A percentile compares a stretch with the other conserved stretches of the same genome.
Conservation (phyloP, 53 echinoderm and acorn worm genomes). For the Apostichopus leukothele region DNA sequence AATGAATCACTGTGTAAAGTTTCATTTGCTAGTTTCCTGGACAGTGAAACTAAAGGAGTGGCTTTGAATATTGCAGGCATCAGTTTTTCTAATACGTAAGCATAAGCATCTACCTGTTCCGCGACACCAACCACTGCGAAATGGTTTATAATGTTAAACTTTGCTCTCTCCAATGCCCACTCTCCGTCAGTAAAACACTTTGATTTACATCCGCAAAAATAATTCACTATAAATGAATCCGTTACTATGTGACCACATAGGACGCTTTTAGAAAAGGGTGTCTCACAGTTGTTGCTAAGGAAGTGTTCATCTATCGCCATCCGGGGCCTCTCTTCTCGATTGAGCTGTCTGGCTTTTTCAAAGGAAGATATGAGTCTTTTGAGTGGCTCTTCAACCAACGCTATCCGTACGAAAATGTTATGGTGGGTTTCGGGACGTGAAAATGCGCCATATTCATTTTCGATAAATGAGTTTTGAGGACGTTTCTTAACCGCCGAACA, state of each 20-base stretch:
- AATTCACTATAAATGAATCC: conserved; percentile 29
- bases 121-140: conserved; percentile 34
- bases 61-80: conserved; percentile 28
- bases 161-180: conserved; percentile 29
- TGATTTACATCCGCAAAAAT: conserved; percentile 36
- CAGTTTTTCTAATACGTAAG: conserved; percentile 16
- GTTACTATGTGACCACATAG: conserved; percentile 1
- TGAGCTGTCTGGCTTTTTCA: neutral
- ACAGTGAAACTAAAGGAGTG: neutral
- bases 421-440: conserved; percentile 15
- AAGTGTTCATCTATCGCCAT: conserved; percentile 2
- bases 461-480: neutral
- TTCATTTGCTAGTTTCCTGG: conserved; percentile 6
- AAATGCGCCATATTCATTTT: neutral
- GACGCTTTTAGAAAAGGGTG: neutral
- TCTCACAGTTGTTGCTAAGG: neutral
- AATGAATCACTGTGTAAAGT: neutral
- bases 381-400: conserved; percentile 12
- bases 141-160: conserved; percentile 29
- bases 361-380: neutral
- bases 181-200: conserved; percentile 21
- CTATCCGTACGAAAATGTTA: conserved; percentile 15
- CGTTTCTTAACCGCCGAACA: conserved; percentile 14
- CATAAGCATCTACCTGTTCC: conserved; percentile 11
- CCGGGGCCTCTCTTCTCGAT: neutral